These are phyloP conservation scores for Galerucella pusilla DNA, from an alignment of 2,888 invertebrate species.

Conservation along the genomic window DNA sequence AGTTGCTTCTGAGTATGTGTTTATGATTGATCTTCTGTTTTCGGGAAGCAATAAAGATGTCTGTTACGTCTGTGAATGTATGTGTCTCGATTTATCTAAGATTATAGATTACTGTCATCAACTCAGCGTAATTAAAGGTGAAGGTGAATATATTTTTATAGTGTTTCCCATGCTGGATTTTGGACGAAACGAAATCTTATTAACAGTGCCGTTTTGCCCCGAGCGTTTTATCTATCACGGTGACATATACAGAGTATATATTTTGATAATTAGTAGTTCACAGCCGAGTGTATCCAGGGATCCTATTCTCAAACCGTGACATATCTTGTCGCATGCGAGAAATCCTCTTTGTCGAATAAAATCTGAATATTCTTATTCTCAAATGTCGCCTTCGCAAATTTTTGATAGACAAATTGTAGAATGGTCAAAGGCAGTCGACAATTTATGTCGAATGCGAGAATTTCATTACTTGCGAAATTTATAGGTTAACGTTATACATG, in stretches of 20 bases:
- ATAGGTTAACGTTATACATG: too few species aligned
- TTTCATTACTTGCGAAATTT: too few species aligned
- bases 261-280: too few species aligned
- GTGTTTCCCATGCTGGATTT: neutral
- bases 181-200: slow-evolving; percentile 9
- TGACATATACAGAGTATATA: neutral
- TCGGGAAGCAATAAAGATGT: neutral
- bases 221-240: neutral
- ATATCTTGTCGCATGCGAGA: too few species aligned
- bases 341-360: too few species aligned
- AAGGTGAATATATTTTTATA: slow-evolving; percentile 7
- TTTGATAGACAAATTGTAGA: too few species aligned
- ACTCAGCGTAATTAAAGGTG: neutral
- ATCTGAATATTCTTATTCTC: too few species aligned
- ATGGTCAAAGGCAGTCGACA: too few species aligned
- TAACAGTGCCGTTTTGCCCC: slow-evolving; percentile 14
- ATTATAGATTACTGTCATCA: neutral
- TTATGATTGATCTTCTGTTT: slow-evolving; percentile 7
- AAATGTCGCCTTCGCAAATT: too few species aligned
- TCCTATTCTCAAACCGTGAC: too few species aligned
- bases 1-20: slow-evolving; percentile 5
- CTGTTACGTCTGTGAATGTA: neutral
- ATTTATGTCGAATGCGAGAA: too few species aligned
- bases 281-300: too few species aligned
- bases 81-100: neutral